Conservation (phyloP, 2,797 vertebrate species). For the Hipposideros larvatus region DNA sequence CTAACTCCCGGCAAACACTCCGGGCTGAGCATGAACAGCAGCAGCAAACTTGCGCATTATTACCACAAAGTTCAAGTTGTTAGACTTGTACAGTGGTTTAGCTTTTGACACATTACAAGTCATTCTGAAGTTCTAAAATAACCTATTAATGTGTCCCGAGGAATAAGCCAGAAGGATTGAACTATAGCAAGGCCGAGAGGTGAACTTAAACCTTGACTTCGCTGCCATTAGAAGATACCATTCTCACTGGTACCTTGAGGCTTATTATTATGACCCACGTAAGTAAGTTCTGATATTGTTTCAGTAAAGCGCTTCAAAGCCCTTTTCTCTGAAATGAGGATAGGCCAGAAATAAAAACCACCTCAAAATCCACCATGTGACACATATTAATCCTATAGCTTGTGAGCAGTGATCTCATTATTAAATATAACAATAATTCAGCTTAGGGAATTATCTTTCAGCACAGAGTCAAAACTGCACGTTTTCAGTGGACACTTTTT, state of each 20-base stretch:
- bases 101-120: neutral
- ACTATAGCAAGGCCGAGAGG: neutral
- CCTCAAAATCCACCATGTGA: slow-evolving; percentile 70
- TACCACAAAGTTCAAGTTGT: neutral
- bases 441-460: slow-evolving; percentile 69
- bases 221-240: neutral
- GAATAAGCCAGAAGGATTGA: neutral
- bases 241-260: neutral
- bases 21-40: neutral
- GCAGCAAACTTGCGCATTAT: neutral
- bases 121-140: slow-evolving; percentile 29
- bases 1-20: neutral
- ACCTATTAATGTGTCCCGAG: neutral
- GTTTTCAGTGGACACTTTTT: slow-evolving; percentile 59
- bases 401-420: slow-evolving; percentile 72
- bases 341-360: slow-evolving; percentile 78
- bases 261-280: neutral
- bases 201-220: neutral
- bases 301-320: slow-evolving; percentile 17
- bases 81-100: neutral
- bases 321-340: slow-evolving; percentile 65
- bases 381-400: slow-evolving; percentile 71
- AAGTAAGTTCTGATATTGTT: slow-evolving; percentile 63
- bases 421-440: slow-evolving; percentile 69
- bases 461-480: slow-evolving; percentile 54